A percentile compares a stretch with the other conserved stretches of the same genome.
These are phyloP conservation scores for Pangasius djambal DNA, from an alignment of 2,797 vertebrate species.

Conservation along the genomic window DNA sequence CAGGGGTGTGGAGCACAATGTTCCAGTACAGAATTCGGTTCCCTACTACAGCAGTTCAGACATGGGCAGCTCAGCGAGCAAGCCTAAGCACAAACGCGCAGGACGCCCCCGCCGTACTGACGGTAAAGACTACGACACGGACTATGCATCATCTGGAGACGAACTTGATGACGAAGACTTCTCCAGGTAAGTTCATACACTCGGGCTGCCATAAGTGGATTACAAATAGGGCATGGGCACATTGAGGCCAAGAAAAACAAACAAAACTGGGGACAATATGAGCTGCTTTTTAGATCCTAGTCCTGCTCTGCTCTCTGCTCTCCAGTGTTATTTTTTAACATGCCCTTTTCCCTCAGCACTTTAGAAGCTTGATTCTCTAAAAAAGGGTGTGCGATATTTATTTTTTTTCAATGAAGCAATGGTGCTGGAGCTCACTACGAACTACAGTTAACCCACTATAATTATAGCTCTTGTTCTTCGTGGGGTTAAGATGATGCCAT, in stretches of 20 bases:
- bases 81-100: slow-evolving; percentile 69
- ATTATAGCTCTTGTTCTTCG: not conserved
- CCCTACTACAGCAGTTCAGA: slow-evolving; percentile 73
- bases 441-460: not conserved
- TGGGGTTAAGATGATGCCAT: not conserved
- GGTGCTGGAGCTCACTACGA: not conserved
- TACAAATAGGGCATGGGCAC: not conserved
- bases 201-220: not conserved
- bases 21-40: slow-evolving; percentile 58
- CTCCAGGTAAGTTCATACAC: slow-evolving; percentile 71
- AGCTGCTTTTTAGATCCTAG: not conserved
- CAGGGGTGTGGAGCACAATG: slow-evolving; percentile 42
- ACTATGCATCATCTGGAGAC: slow-evolving; percentile 88
- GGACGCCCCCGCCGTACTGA: slow-evolving; percentile 62
- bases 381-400: not conserved
- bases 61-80: slow-evolving; percentile 62
- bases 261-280: not conserved
- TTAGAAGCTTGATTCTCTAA: not conserved
- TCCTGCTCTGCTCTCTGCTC: not conserved
- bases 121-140: slow-evolving; percentile 80
- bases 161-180: slow-evolving; percentile 89
- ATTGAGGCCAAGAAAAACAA: not conserved
- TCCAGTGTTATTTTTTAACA: not conserved
- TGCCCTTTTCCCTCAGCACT: not conserved
- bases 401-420: not conserved